These are phyloP conservation scores for Pasiphila rectangulata DNA, from an alignment of 2,888 invertebrate genomes.

Conservation along the genomic window DNA sequence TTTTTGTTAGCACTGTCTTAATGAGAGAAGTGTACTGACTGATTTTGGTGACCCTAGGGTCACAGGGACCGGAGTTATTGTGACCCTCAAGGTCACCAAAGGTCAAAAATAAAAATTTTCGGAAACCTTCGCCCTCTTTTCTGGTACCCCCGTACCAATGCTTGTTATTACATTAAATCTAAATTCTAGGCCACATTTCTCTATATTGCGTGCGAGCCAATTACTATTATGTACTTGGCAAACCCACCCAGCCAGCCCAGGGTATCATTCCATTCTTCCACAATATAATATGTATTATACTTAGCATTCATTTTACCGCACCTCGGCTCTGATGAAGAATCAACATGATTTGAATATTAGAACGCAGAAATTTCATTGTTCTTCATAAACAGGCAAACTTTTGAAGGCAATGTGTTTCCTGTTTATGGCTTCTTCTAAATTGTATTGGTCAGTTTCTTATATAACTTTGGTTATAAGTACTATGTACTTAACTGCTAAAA, in stretches of 20 bases:
- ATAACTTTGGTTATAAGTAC: constrained; percentile 38
- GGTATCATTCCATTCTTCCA: constrained; percentile 39
- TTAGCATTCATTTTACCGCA: constrained; percentile 39
- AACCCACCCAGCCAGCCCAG: constrained; percentile 37
- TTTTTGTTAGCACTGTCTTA: too few relatives aligned
- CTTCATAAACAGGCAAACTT: background rate
- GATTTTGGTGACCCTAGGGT: too few relatives aligned
- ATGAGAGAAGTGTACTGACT: too few relatives aligned
- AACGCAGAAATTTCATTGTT: constrained; percentile 8
- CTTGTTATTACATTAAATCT: too few relatives aligned
- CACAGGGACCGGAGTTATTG: too few relatives aligned
- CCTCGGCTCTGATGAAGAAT: constrained; percentile 36
- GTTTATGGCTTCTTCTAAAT: constrained; percentile 31
- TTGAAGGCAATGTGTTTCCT: constrained; percentile 34
- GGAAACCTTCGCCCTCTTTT: too few relatives aligned
- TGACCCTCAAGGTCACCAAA: too few relatives aligned
- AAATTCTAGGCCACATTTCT: constrained; percentile 42
- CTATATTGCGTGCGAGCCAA: constrained; percentile 44
- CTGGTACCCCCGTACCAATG: too few relatives aligned
- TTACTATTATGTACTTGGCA: constrained; percentile 33
- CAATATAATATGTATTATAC: constrained; percentile 35
- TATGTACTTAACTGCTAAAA: constrained; percentile 33
- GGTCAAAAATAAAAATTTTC: too few relatives aligned
- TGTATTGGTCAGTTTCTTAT: constrained; percentile 34
- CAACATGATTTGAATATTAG: constrained; percentile 41